These are phyloP conservation scores for Phylloscopus collybita DNA, from an alignment of 2,797 vertebrate genomes.

Conservation along the genomic window DNA sequence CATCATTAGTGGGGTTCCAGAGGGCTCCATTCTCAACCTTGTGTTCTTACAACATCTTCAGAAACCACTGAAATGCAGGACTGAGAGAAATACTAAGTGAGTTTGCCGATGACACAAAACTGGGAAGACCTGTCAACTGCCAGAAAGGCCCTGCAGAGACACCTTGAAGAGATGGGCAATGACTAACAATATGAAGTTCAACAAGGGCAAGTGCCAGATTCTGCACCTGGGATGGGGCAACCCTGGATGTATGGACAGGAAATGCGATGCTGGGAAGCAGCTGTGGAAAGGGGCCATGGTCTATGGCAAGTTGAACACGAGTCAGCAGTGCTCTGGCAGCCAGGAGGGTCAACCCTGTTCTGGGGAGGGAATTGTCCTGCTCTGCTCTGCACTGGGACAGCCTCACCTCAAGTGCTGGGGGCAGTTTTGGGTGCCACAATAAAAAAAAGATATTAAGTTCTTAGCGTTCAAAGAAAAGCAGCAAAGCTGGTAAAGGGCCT, in stretches of 20 bases:
- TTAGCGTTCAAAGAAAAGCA: not conserved
- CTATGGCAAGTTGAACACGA: fast-evolving
- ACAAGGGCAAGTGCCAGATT: not conserved
- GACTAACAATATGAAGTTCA: not conserved
- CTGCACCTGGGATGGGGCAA: not conserved
- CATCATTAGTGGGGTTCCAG: not conserved
- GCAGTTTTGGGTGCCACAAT: not conserved
- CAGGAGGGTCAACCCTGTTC: not conserved
- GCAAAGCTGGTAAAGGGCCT: no score
- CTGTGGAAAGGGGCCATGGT: not conserved
- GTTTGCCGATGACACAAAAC: not conserved
- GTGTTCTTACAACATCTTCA: not conserved
- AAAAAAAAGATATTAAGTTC: no score
- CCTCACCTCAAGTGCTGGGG: not conserved
- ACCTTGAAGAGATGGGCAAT: not conserved
- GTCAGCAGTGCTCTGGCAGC: not conserved
- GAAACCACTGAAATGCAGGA: not conserved
- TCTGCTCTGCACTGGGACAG: not conserved
- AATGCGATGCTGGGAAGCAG: not conserved
- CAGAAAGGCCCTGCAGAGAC: not conserved
- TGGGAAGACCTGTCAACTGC: not conserved
- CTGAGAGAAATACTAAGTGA: not conserved
- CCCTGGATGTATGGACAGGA: not conserved
- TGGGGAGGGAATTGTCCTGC: not conserved
- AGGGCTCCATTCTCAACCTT: not conserved